These are phyloP conservation scores for Nomada fabriciana DNA, from an alignment of 2,888 invertebrate species.

Conservation along the genomic window DNA sequence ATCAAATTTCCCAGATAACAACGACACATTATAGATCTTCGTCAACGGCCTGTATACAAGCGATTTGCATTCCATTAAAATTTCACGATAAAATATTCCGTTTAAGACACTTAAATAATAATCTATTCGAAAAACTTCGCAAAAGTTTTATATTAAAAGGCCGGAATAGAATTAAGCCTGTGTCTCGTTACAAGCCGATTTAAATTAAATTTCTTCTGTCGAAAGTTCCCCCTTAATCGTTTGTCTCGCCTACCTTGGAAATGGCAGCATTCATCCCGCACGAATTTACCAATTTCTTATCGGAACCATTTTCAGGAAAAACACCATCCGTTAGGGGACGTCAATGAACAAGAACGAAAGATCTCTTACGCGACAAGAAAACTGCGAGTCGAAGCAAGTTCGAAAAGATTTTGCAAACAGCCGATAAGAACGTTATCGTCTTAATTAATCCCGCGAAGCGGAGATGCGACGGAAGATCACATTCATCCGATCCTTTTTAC, in stretches of 20 bases:
- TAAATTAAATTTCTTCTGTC: conserved; percentile 37
- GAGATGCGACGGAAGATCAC: conserved; percentile 50
- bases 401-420: conserved; percentile 49
- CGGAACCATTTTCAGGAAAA: conserved; percentile 27
- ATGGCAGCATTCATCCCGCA: conserved; percentile 19
- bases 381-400: conserved; percentile 41
- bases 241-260: conserved; percentile 8
- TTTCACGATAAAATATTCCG: conserved; percentile 14
- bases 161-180: conserved; percentile 27
- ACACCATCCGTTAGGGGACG: conserved; percentile 42
- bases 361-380: conserved; percentile 29
- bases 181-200: conserved; percentile 17
- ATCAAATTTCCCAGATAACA: background rate
- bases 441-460: conserved; percentile 69
- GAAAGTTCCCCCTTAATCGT: conserved; percentile 37
- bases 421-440: conserved; percentile 67
- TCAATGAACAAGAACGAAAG: conserved; percentile 57
- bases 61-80: conserved; percentile 30
- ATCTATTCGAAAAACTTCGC: conserved; percentile 15
- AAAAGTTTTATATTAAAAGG: conserved; percentile 16
- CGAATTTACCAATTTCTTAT: conserved; percentile 51
- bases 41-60: conserved; percentile 25
- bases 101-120: background rate
- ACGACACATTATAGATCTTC: conserved; percentile 24
- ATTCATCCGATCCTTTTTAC: conserved; percentile 58